These are phyloP conservation scores for Drosophila lutescens DNA, from an alignment of 2,888 invertebrate genomes.

Conservation along the genomic window DNA sequence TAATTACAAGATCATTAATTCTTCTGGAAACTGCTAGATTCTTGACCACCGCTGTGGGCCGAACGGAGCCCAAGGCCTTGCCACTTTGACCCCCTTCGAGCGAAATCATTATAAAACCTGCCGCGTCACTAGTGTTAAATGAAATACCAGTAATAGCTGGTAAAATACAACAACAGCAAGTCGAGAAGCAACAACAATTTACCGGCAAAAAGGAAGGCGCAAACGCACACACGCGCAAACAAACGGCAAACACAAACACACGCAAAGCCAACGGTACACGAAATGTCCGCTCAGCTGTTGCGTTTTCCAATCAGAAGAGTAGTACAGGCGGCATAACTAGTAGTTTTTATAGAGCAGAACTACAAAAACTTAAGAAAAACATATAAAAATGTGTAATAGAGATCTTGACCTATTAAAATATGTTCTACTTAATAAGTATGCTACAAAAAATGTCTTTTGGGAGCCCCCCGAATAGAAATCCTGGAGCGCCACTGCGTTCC, in stretches of 20 bases:
- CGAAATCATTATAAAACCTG: constrained; percentile 39
- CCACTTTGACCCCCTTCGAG: constrained; percentile 26
- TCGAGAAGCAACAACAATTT: constrained; percentile 13
- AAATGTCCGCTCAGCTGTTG: constrained; percentile 42
- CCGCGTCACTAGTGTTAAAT: constrained; percentile 23
- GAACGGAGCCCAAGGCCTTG: constrained; percentile 17
- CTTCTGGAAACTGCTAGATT: constrained; percentile 1
- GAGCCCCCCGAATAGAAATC: neutral
- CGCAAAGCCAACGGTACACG: constrained; percentile 18
- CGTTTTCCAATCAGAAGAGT: constrained; percentile 1
- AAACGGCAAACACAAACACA: constrained; percentile 4
- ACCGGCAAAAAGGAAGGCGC: constrained; percentile 31
- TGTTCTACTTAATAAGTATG: neutral
- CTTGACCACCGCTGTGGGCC: constrained; percentile 5
- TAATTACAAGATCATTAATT: too few relatives aligned
- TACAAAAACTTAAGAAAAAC: too few relatives aligned
- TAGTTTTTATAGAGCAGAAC: neutral
- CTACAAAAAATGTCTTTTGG: neutral
- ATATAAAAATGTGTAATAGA: too few relatives aligned
- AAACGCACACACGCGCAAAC: constrained; percentile 10
- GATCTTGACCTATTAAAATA: neutral
- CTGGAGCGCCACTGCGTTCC: neutral
- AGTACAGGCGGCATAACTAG: neutral
- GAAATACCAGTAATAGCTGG: constrained; percentile 13
- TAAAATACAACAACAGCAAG: constrained; percentile 5